Conservation (phyloP, 2,797 vertebrate species). For the Euphonia xanthogaster region DNA sequence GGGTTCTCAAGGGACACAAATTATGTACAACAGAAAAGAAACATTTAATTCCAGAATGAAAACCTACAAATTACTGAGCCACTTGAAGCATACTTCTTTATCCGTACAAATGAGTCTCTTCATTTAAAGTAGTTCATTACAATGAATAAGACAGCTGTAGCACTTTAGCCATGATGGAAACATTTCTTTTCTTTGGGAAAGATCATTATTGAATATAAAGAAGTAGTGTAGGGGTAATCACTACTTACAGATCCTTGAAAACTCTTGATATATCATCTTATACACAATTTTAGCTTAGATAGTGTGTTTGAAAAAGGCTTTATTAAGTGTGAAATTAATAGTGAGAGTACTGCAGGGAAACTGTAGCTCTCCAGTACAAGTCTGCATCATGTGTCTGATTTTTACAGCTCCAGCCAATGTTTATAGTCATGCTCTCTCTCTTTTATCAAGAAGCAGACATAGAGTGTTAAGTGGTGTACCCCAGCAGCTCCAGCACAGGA, state of each 20-base stretch:
- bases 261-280: not conserved
- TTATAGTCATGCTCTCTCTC: not conserved
- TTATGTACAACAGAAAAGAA: slow-evolving; percentile 23
- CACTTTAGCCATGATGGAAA: not conserved
- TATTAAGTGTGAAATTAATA: not conserved
- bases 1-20: not conserved
- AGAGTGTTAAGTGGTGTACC: not conserved
- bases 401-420: not conserved
- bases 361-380: not conserved
- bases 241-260: slow-evolving; percentile 8
- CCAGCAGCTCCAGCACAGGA: not conserved
- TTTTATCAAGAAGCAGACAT: not conserved
- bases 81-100: slow-evolving; percentile 37
- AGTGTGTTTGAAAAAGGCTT: not conserved
- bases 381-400: not conserved
- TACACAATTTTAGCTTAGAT: not conserved
- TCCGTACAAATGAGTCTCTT: slow-evolving; percentile 24
- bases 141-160: slow-evolving; percentile 36
- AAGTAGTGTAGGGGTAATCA: not conserved
- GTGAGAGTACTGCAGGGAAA: not conserved
- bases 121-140: slow-evolving; percentile 46
- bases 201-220: not conserved
- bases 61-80: slow-evolving; percentile 27
- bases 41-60: slow-evolving; percentile 24
- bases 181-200: slow-evolving; percentile 5